These are phyloP conservation scores for Agrilus planipennis DNA, from an alignment of 1,140 invertebrate genomes.

Conservation along the genomic window DNA sequence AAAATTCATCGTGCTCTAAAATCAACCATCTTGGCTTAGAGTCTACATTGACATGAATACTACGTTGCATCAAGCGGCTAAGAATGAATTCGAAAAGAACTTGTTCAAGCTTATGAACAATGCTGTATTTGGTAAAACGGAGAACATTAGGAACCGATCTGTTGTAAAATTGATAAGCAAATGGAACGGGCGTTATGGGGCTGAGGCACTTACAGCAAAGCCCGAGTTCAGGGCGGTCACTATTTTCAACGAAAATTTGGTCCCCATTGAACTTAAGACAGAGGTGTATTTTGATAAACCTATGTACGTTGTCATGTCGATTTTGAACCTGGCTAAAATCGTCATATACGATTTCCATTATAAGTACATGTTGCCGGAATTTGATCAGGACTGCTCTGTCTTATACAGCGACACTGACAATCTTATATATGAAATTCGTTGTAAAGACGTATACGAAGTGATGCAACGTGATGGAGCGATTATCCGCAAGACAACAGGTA, in stretches of 20 bases:
- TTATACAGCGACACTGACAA: slow-evolving; percentile 34
- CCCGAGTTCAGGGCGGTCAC: slow-evolving; percentile 13
- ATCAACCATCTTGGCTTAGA: slow-evolving; percentile 17
- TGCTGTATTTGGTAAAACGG: slow-evolving; percentile 33
- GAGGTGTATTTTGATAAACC: slow-evolving; percentile 29
- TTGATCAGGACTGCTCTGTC: slow-evolving; percentile 15
- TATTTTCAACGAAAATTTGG: slow-evolving; percentile 30
- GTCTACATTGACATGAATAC: slow-evolving; percentile 8
- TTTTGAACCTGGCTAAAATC: slow-evolving; percentile 27
- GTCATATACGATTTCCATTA: slow-evolving; percentile 27
- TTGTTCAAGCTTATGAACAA: slow-evolving; percentile 37
- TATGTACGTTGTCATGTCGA: slow-evolving; percentile 22
- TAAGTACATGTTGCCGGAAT: slow-evolving; percentile 18
- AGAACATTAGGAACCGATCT: slow-evolving; percentile 28
- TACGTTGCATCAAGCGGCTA: not conserved
- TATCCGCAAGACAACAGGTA: slow-evolving; percentile 18
- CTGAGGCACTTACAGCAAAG: no score
- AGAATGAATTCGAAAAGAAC: slow-evolving; percentile 28
- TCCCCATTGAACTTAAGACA: slow-evolving; percentile 25
- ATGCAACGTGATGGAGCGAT: slow-evolving; percentile 19
- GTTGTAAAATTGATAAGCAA: slow-evolving; percentile 24
- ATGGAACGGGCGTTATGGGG: slow-evolving; percentile 13
- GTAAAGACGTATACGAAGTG: slow-evolving; percentile 23
- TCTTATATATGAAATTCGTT: slow-evolving; percentile 28
- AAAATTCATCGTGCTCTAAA: slow-evolving; percentile 29